phyloP scores from a whole-genome alignment of 2,888 invertebrate species.

The Pyrrhosoma nymphula region DNA sequence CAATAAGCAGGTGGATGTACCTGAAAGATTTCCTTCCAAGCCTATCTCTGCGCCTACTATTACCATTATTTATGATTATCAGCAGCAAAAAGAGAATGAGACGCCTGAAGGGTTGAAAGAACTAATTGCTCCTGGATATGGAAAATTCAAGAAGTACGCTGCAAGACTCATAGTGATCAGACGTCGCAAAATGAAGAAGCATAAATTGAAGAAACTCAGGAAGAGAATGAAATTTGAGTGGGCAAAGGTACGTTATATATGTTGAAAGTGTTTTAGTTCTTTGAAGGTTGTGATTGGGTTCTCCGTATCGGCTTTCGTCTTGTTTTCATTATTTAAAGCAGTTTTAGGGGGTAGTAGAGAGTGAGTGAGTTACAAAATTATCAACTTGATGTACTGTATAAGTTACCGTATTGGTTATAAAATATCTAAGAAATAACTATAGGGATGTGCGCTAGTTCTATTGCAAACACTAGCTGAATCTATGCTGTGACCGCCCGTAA shows the following conservation, averaged over 20 bases:
- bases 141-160: constrained; percentile 83
- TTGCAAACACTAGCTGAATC: no score
- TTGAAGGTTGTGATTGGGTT: not conserved
- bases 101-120: constrained; percentile 38
- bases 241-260: constrained; percentile 81
- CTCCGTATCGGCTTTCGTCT: no score
- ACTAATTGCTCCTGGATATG: constrained; percentile 56
- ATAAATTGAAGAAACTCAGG: constrained; percentile 88
- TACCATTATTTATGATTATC: constrained; percentile 21
- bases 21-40: constrained; percentile 38
- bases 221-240: constrained; percentile 89
- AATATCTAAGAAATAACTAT: no score
- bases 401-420: no score
- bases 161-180: constrained; percentile 88
- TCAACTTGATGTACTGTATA: no score
- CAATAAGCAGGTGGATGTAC: constrained; percentile 37
- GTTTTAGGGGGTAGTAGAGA: no score
- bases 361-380: no score
- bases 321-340: no score
- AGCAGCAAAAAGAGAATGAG: not conserved
- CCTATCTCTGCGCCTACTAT: constrained; percentile 25
- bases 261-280: not conserved
- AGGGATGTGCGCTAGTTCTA: no score
- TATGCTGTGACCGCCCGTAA: no score
- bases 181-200: constrained; percentile 91